Conservation (phyloP, 2,888 invertebrate genomes). For the Aproaerema taeniolella region DNA sequence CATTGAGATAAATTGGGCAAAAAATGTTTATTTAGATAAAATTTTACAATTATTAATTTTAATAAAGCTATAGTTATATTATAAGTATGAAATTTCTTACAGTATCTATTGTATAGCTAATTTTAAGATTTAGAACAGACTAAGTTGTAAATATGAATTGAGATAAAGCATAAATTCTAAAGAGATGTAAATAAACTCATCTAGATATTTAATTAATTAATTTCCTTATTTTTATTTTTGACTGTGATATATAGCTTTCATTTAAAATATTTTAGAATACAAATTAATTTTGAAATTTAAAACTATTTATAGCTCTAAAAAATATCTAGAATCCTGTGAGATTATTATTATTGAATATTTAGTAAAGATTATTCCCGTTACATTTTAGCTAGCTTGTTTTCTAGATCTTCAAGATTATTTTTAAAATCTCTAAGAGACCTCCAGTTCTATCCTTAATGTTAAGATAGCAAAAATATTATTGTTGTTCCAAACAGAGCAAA, state of each 20-base stretch:
- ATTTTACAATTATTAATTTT: slow-evolving; percentile 19
- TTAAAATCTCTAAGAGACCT: too few species aligned
- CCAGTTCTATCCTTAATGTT: slow-evolving; percentile 11
- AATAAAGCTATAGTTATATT: too few species aligned
- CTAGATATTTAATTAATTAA: slow-evolving; percentile 27
- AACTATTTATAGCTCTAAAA: too few species aligned
- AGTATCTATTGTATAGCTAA: too few species aligned
- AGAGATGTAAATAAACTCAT: slow-evolving; percentile 61
- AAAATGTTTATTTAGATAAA: slow-evolving; percentile 24
- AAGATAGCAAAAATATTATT: slow-evolving; percentile 6
- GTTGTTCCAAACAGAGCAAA: slow-evolving; percentile 24
- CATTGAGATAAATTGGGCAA: slow-evolving; percentile 18
- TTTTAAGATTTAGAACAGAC: slow-evolving; percentile 30
- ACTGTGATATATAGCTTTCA: slow-evolving; percentile 44
- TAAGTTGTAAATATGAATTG: slow-evolving; percentile 52
- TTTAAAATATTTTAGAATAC: background rate
- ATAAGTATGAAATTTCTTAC: too few species aligned
- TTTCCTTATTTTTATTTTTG: slow-evolving; percentile 44
- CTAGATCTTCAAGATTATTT: too few species aligned
- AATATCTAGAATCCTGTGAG: too few species aligned
- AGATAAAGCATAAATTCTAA: slow-evolving; percentile 71
- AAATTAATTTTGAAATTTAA: too few species aligned
- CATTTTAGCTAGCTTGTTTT: slow-evolving; percentile 1
- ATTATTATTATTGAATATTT: too few species aligned
- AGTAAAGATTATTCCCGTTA: too few species aligned